Percentiles rank a stretch among this genome's conserved stretches.
Evolutionary conservation across 1,140 invertebrate genomes (phyloP).

Genomic region (Drosophila navojoa): DNA sequence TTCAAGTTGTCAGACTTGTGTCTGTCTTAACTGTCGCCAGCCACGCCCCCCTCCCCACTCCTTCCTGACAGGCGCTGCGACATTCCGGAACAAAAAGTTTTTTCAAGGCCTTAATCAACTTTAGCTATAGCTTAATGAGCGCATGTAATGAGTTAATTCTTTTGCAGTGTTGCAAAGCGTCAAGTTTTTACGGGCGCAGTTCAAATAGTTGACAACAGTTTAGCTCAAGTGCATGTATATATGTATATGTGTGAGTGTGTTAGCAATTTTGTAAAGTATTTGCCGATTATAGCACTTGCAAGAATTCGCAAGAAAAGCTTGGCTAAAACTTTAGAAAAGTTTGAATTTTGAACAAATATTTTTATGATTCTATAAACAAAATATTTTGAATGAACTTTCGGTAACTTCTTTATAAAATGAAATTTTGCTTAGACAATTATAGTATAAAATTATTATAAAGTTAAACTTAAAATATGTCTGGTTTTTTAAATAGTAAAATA

Average conservation of each 20-base stretch:
- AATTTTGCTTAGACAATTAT: too few relatives aligned
- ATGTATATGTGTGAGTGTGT: neutral
- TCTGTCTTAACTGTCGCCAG: conserved; percentile 17
- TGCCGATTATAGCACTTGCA: neutral
- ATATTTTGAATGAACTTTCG: too few relatives aligned
- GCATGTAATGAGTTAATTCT: conserved; percentile 76
- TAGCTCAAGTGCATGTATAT: neutral
- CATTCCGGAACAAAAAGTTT: conserved; percentile 63
- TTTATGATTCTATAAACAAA: too few relatives aligned
- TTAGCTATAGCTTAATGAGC: conserved; percentile 68
- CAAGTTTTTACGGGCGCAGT: neutral
- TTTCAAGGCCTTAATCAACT: conserved; percentile 80
- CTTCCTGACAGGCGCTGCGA: neutral
- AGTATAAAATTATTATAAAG: too few relatives aligned
- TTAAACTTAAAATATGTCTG: too few relatives aligned
- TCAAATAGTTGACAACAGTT: conserved; percentile 36
- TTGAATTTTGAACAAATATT: too few relatives aligned
- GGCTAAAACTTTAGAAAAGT: neutral
- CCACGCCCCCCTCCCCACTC: neutral
- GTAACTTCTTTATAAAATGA: too few relatives aligned
- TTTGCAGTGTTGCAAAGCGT: conserved; percentile 41
- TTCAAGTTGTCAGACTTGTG: conserved; percentile 69
- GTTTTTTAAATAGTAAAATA: too few relatives aligned
- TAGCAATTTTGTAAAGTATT: neutral
- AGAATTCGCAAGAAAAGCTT: neutral